Evolutionary conservation across 1,140 invertebrate genomes (phyloP).

Genomic region (Pseudomyrmex gracilis): DNA sequence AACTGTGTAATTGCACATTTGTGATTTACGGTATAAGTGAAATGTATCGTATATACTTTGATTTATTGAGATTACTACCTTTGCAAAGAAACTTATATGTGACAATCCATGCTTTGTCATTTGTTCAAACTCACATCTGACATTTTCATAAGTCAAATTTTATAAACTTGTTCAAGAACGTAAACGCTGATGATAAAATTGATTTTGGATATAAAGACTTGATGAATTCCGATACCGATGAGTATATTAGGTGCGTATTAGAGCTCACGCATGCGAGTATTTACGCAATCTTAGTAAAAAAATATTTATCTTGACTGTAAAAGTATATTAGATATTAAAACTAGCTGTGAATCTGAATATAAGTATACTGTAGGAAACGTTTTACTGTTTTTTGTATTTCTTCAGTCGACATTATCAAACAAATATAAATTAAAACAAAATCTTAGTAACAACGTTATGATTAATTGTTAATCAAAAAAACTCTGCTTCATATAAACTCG

Average conservation of each 20-base stretch:
- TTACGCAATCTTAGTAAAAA: background rate
- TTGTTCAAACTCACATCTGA: slow-evolving; percentile 94
- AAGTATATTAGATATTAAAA: too few relatives aligned
- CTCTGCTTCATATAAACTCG: too few relatives aligned
- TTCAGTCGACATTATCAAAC: too few relatives aligned
- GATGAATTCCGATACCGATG: slow-evolving; percentile 65
- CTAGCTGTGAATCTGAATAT: too few relatives aligned
- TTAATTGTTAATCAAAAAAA: too few relatives aligned
- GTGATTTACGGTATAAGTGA: too few relatives aligned
- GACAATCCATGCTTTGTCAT: slow-evolving; percentile 90
- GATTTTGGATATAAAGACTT: slow-evolving; percentile 88
- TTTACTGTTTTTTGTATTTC: too few relatives aligned
- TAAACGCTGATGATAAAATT: slow-evolving; percentile 88
- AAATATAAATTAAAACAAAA: too few relatives aligned
- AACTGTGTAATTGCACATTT: too few relatives aligned
- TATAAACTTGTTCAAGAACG: slow-evolving; percentile 86
- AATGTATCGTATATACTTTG: too few relatives aligned
- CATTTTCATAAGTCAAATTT: slow-evolving; percentile 92
- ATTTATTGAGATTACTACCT: slow-evolving; percentile 91
- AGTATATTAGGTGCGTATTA: slow-evolving; percentile 79
- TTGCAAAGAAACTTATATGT: slow-evolving; percentile 93
- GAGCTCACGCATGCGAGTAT: background rate
- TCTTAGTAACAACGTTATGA: too few relatives aligned
- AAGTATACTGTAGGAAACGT: too few relatives aligned
- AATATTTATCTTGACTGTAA: background rate